A percentile compares a stretch with the other conserved stretches of the same genome.
phyloP scores from a whole-genome alignment of 2,113 vertebrate species.

The Australoheros scitulus region DNA sequence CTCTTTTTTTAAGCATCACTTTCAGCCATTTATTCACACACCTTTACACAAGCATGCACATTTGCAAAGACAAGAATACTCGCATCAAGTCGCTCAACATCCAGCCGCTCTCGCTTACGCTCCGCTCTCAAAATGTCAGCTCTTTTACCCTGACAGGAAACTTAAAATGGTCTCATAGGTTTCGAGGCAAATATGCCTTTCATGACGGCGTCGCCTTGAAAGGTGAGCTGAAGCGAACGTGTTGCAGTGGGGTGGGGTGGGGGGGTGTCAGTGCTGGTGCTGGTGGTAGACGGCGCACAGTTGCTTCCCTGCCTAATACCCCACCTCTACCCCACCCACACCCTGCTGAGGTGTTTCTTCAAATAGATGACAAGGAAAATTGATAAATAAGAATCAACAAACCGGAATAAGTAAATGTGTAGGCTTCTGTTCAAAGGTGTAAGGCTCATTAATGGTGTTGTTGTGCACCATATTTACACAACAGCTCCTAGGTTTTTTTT shows the following conservation, averaged over 20 bases:
- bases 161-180: constrained; percentile 50
- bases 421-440: constrained; percentile 64
- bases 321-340: constrained; percentile 23
- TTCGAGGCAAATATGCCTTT: constrained; percentile 53
- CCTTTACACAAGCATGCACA: constrained; percentile 37
- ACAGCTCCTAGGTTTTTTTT: constrained; percentile 35
- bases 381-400: constrained; percentile 64
- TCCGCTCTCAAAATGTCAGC: constrained; percentile 45
- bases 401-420: constrained; percentile 66
- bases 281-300: constrained; percentile 24
- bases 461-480: constrained; percentile 44
- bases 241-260: not conserved
- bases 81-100: constrained; percentile 2
- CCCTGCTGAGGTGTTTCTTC: constrained; percentile 52
- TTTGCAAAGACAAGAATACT: constrained; percentile 23
- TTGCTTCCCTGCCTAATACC: constrained; percentile 27
- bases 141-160: constrained; percentile 42
- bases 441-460: constrained; percentile 65
- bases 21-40: constrained; percentile 37
- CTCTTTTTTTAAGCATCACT: constrained; percentile 40
- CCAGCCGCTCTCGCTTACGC: constrained; percentile 12
- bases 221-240: constrained; percentile 33
- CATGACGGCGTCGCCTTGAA: constrained; percentile 29
- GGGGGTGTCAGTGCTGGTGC: not conserved
- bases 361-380: constrained; percentile 61